A percentile compares a stretch with the other conserved stretches of the same genome.
Evolutionary conservation across 1,140 invertebrate genomes (phyloP).

Genomic region (Aphaenogaster floridana): DNA sequence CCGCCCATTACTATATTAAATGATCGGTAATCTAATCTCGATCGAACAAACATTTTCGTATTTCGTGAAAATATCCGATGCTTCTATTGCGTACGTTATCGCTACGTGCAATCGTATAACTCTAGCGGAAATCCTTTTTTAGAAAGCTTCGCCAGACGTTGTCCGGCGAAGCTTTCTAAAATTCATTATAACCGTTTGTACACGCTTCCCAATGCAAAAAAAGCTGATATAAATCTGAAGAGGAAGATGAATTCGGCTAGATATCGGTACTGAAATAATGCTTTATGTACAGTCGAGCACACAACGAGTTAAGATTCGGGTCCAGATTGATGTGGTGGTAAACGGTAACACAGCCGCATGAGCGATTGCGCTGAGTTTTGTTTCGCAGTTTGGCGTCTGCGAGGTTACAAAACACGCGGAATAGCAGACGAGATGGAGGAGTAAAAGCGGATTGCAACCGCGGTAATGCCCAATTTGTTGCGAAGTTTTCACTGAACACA

Average conservation of each 20-base stretch:
- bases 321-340: constrained; percentile 47
- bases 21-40: constrained; percentile 33
- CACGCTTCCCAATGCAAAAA: not conserved
- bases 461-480: constrained; percentile 45
- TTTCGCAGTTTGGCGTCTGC: constrained; percentile 43
- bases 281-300: not conserved
- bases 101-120: constrained; percentile 1
- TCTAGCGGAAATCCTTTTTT: not conserved
- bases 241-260: not conserved
- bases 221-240: constrained; percentile 7
- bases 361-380: constrained; percentile 55
- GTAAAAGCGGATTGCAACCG: constrained; percentile 50
- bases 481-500: constrained; percentile 42
- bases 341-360: constrained; percentile 41
- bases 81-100: constrained; percentile 7
- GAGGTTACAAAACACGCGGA: constrained; percentile 46
- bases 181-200: constrained; percentile 19
- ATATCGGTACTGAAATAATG: constrained; percentile 7
- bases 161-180: not conserved
- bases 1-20: constrained; percentile 12
- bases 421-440: constrained; percentile 23
- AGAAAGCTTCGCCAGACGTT: not conserved
- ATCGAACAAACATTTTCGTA: not conserved
- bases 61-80: constrained; percentile 25
- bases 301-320: constrained; percentile 44